Conservation (phyloP, 35 echinoderm and acorn worm species). For the Lytechinus pictus region DNA sequence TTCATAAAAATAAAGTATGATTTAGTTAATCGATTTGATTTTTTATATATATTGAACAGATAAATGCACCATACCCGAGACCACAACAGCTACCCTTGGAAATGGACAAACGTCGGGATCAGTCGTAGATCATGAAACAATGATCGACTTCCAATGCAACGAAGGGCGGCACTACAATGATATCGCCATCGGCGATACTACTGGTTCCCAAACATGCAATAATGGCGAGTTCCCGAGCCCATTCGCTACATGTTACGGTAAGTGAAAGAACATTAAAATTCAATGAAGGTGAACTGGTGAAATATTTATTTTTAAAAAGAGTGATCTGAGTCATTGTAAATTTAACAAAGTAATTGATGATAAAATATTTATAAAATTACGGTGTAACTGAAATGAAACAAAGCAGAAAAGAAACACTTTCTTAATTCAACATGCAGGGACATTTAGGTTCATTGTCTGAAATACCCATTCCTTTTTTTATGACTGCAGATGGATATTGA, state of each 20-base stretch:
- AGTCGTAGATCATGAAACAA: neutral
- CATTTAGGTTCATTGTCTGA: too few relatives aligned
- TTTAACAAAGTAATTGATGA: too few relatives aligned
- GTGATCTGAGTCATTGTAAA: too few relatives aligned
- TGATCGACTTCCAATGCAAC: neutral
- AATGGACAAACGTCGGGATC: neutral
- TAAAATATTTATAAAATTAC: too few relatives aligned
- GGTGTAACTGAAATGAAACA: too few relatives aligned
- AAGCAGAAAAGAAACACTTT: too few relatives aligned
- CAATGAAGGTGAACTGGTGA: too few relatives aligned
- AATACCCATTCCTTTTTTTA: too few relatives aligned
- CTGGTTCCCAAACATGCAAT: neutral
- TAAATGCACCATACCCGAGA: neutral
- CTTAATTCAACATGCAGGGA: too few relatives aligned
- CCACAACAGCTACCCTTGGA: neutral
- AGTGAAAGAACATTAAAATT: neutral
- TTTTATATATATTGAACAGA: neutral
- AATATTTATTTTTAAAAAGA: too few relatives aligned
- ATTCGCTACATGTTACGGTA: neutral
- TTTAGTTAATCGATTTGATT: neutral
- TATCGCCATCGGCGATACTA: neutral
- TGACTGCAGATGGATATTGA: too few relatives aligned
- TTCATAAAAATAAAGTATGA: too few relatives aligned
- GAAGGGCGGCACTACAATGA: neutral
- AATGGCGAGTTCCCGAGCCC: neutral